Evolutionary conservation across 2,888 invertebrate species (phyloP).

Genomic region (Galerucella pusilla): DNA sequence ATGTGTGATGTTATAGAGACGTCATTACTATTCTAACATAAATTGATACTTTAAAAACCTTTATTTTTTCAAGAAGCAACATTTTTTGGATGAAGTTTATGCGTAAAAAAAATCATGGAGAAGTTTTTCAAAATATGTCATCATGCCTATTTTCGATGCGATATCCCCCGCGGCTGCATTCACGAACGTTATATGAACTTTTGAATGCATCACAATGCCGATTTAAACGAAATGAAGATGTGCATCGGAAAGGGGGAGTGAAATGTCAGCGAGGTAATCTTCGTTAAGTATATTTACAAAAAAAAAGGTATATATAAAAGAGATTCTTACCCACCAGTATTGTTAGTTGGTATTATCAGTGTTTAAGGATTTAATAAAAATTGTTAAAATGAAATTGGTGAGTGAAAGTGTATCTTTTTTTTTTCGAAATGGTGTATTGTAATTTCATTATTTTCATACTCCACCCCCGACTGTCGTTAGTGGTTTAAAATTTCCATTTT

Average conservation of each 20-base stretch:
- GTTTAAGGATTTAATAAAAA: constrained; percentile 33
- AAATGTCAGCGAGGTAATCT: constrained; percentile 51
- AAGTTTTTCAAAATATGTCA: too few species aligned
- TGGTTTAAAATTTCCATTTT: not conserved
- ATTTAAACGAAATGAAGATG: constrained; percentile 48
- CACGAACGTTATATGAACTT: constrained; percentile 45
- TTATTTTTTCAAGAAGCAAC: too few species aligned
- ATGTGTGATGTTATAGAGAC: too few species aligned
- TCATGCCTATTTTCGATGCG: too few species aligned
- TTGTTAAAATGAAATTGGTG: constrained; percentile 51
- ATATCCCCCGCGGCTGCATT: not conserved
- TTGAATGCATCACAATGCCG: constrained; percentile 49
- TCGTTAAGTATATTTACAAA: constrained; percentile 15
- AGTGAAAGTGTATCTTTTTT: constrained; percentile 39
- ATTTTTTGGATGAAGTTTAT: too few species aligned
- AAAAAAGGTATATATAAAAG: constrained; percentile 49
- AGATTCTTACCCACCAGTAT: constrained; percentile 44
- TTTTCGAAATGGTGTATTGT: not conserved
- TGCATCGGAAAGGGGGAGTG: constrained; percentile 49
- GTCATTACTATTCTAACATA: too few species aligned
- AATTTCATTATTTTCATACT: not conserved
- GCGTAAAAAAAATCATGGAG: too few species aligned
- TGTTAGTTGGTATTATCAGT: constrained; percentile 44
- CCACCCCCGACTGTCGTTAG: not conserved
- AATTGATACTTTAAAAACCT: too few species aligned